Percentiles rank a stretch among this genome's conserved stretches.
phyloP scores from a whole-genome alignment of 2,113 vertebrate species.

The Perognathus longimembris region DNA sequence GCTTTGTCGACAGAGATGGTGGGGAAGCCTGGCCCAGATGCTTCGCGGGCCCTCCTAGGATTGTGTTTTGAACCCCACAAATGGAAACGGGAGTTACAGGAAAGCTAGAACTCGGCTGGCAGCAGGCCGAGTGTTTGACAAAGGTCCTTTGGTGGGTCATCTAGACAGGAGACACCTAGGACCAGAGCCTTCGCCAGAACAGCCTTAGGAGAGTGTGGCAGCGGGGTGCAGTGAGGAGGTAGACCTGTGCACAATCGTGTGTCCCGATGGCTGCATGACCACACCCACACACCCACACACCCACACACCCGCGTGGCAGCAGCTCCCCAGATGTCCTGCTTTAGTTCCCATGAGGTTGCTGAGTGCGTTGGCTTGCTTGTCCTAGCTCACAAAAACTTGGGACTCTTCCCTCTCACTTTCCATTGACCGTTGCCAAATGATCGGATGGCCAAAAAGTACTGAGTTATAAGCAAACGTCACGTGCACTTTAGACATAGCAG shows the following conservation, averaged over 20 bases:
- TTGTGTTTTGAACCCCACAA: not conserved
- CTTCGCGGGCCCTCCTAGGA: slow-evolving; percentile 49
- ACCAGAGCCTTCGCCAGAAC: not conserved
- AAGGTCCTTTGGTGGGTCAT: slow-evolving; percentile 27
- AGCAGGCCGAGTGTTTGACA: slow-evolving; percentile 53
- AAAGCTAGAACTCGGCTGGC: slow-evolving; percentile 64
- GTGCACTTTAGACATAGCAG: not conserved
- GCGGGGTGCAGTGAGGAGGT: not conserved
- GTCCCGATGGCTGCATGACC: fast-evolving
- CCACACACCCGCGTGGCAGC: not conserved
- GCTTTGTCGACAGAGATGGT: slow-evolving; percentile 43
- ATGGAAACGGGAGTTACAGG: slow-evolving; percentile 49
- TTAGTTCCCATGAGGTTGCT: not conserved
- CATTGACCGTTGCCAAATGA: not conserved
- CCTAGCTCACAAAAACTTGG: not conserved
- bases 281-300: not conserved
- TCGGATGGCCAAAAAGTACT: not conserved
- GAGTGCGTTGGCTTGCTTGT: not conserved
- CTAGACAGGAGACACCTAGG: not conserved
- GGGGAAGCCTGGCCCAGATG: slow-evolving; percentile 5
- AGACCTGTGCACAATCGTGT: not conserved
- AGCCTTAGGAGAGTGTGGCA: not conserved
- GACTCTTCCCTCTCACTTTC: not conserved
- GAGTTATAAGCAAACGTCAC: not conserved
- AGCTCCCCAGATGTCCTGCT: not conserved